phyloP scores from a whole-genome alignment of 1,140 invertebrate species.

The Magallana angulata region DNA sequence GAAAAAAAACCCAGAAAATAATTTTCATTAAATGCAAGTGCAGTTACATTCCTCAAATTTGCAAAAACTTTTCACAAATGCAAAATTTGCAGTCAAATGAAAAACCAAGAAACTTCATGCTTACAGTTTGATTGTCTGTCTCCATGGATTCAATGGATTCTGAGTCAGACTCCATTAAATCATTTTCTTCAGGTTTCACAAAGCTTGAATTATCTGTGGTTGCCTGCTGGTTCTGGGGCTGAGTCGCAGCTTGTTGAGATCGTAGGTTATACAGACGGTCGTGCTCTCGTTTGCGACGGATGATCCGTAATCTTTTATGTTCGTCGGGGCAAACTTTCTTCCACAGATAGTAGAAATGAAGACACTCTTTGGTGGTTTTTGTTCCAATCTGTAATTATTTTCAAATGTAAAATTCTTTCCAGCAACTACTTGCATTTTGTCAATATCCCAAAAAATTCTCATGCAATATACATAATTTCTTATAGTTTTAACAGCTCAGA shows the following conservation, averaged over 20 bases:
- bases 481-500: no score
- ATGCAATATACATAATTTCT: no score
- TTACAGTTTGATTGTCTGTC: conserved; percentile 59
- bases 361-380: conserved; percentile 95
- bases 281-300: conserved; percentile 80
- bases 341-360: conserved; percentile 99
- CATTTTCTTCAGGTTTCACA: conserved; percentile 42
- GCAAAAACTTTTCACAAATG: no score
- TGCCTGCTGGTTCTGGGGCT: conserved; percentile 47
- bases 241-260: conserved; percentile 62
- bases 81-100: no score
- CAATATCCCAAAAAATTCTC: no score
- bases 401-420: no score
- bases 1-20: no score
- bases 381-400: conserved; percentile 85
- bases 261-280: conserved; percentile 78
- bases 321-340: conserved; percentile 92
- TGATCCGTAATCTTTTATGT: conserved; percentile 84
- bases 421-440: no score
- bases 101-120: not conserved
- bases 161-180: conserved; percentile 54
- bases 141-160: conserved; percentile 61
- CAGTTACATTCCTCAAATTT: no score
- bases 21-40: no score
- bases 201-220: conserved; percentile 11